Evolutionary conservation across 37 sponge, comb jelly and placozoan genomes (phyloP).

Genomic region (Eunapius fragilis): DNA sequence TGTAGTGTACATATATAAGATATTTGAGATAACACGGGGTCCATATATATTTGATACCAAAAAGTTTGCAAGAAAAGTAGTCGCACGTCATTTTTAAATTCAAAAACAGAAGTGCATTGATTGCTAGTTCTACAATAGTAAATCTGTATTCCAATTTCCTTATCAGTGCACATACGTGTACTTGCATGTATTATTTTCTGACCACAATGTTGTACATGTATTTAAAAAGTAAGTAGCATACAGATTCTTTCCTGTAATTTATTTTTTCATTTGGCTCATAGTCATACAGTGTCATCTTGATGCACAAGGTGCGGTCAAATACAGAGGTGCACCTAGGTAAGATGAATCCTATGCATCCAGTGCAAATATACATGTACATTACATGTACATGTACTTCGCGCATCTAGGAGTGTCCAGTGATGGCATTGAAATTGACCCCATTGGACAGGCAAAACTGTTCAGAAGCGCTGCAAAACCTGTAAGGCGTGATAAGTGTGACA

Average conservation of each 20-base stretch:
- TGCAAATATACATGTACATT: neutral
- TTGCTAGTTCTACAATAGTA: too few relatives aligned
- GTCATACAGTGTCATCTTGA: constrained; percentile 59
- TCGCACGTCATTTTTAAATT: too few relatives aligned
- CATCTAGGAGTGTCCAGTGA: constrained; percentile 64
- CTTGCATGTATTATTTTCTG: too few relatives aligned
- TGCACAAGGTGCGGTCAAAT: constrained; percentile 71
- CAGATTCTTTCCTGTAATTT: neutral
- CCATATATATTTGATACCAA: too few relatives aligned
- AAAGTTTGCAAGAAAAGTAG: too few relatives aligned
- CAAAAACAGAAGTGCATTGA: too few relatives aligned
- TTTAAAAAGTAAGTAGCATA: neutral
- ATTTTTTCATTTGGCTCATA: constrained; percentile 7
- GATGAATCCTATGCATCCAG: neutral
- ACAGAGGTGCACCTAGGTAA: constrained; percentile 69
- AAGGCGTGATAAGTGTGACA: neutral
- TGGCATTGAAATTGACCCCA: constrained; percentile 69
- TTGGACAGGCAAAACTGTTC: constrained; percentile 32
- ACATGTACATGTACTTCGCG: neutral
- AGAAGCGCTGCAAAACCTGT: constrained; percentile 40
- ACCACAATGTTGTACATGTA: neutral
- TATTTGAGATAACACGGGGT: too few relatives aligned
- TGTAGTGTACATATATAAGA: too few relatives aligned
- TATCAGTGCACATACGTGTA: too few relatives aligned
- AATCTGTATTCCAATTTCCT: too few relatives aligned